Evolutionary conservation across 2,888 invertebrate genomes (phyloP), one percentile per base, ranked within the genome.

Genomic region (Tryphoninae sp.): DNA sequence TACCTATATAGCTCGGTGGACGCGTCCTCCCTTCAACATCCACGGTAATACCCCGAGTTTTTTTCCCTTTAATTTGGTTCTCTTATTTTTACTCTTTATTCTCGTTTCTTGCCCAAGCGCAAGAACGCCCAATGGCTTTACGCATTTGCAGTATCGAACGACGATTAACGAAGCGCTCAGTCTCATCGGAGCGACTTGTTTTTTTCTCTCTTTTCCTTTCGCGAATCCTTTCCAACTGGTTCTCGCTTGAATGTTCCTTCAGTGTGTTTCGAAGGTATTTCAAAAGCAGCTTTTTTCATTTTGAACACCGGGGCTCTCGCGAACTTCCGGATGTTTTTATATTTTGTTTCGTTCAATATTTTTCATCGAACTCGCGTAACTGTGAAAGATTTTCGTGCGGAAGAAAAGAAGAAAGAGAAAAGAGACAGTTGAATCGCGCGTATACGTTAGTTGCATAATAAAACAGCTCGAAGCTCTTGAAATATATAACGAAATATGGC

Each of bases 131-230:
- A 61, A 71, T 64, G 71, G 64, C 22, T 71, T 71, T 45, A 49
- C 78, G 67, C 78, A 61, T 72, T 78, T 72, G 49, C 65, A 72
- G 59, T 33, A 78, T 78, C 72, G 78, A 78, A 72, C 65, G 51
- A 40, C 78, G 64, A 64, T 71, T 64, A 71, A 42, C 69, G 58
- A 67, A 67, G 65, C 58, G 65, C 65, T 64, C 74, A 23, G 22
- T 59, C 23, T 67, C 65, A n/a, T 33, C 58, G 7, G 33, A 13
- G 8, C 19, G 19, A 19, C 45, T 26, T 55, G 22, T 33, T 23
- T 8, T 13, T 45, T 58, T 55, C 16, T 55, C 16, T 74, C 26
- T 65, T 23, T 13, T 6, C 3, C 58, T 19, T 45, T 49, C 23
- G 3, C 51, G 53, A 23, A 64, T 53, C 53, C 73, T 73, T 42